Base-by-base conservation (phyloP, 2,888 invertebrate species). In the Pristionchus japonicus region DNA sequence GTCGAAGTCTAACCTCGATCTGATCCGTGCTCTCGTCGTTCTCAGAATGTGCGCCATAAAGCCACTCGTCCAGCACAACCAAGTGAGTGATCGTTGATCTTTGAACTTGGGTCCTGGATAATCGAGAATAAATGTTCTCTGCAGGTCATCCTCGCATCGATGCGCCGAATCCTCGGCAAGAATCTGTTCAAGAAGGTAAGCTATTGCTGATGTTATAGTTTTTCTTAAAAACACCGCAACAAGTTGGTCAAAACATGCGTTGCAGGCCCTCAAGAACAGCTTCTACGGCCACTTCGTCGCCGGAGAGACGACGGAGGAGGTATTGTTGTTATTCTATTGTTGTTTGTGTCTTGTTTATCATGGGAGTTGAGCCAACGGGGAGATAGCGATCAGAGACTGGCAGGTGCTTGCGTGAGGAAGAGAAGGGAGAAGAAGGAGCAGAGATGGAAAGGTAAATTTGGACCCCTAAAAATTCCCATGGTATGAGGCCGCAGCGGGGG, bases 251-350 rank as follows among this genome's bases (percentile, higher is more conserved):
- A 57, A 3, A 57, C 20, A 7, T 6, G 20, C 4, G 1, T 91
- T 91, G 52, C 90, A 90, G 77, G 88, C 88, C 11, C 98, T 99
- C 98, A 97, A 97, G 95, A 96, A 96, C 80, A 97, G 99, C 40
- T 98, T 99, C 95, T 99, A 99, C 95, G 99, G 99, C 15, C 99
- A 99, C 95, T 99, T 99, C 96, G 99, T 99, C 87, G 99, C 98
- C 86, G 99, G 99, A 27, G 95, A 95, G 89, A 97, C 98, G 95
- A 91, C 92, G 37, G 88, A 90, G 49, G 94, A 94, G 90, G 93
- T 93, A 23, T 27, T 67, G 11, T 31, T 34, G 40, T 23, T 40
- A 15, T 37, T 43, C 67, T 13, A 67, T 67, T 34, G 6, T 64
- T 34, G 70, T 70, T 80, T 6, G 43, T 20, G 49, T 6, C 17